phyloP scores from a whole-genome alignment of 2,888 invertebrate genomes.

The Pristionchus fissidentatus region DNA sequence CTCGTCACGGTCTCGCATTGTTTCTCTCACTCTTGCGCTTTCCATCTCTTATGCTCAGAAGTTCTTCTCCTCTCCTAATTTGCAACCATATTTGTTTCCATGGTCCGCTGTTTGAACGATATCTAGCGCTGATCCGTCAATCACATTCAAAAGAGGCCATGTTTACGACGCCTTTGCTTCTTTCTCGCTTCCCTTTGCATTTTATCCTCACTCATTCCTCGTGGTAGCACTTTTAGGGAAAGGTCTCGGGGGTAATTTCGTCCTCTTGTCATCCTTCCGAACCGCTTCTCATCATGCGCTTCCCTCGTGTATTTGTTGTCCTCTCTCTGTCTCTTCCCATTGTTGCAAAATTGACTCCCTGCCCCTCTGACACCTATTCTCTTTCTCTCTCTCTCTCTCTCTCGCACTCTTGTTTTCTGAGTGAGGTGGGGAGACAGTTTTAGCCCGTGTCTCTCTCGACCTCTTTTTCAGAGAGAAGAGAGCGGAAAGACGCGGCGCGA shows the following conservation, averaged over 20 bases:
- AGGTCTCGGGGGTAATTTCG: neutral
- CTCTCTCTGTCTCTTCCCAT: neutral
- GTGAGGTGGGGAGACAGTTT: neutral
- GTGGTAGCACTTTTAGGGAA: neutral
- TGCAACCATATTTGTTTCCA: neutral
- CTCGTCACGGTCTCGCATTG: neutral
- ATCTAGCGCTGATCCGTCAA: too few relatives aligned
- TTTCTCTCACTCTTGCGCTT: neutral
- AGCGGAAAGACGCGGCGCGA: neutral
- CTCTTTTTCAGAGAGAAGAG: neutral
- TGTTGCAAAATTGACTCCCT: constrained; percentile 32
- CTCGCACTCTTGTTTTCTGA: too few relatives aligned
- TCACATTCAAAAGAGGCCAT: too few relatives aligned
- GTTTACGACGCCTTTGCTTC: neutral
- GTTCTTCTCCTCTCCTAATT: neutral
- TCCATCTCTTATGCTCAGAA: neutral
- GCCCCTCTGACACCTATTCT: constrained; percentile 21
- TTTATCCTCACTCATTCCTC: neutral
- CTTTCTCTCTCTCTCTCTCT: constrained; percentile 8
- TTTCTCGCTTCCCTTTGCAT: neutral
- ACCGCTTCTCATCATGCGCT: neutral
- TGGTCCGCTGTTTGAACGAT: too few relatives aligned
- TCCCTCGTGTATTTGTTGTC: constrained; percentile 15
- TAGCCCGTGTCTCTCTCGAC: constrained; percentile 32
- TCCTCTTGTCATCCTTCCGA: too few relatives aligned